phyloP scores from a whole-genome alignment of 2,113 vertebrate species.

The Chionodraco myersi region DNA sequence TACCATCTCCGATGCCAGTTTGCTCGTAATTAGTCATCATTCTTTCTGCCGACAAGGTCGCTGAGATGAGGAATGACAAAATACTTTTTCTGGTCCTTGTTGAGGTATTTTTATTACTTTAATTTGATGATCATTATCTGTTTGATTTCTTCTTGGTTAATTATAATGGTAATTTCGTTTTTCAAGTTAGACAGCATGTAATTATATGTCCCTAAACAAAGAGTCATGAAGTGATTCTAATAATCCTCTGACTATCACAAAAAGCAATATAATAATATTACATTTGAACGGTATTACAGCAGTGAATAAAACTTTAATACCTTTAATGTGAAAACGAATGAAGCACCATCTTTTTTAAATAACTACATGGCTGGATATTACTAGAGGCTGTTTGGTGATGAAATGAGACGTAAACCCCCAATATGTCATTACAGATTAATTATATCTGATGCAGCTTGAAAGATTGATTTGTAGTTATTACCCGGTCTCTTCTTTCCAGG shows the following conservation, averaged over 20 bases:
- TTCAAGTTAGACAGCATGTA: not conserved
- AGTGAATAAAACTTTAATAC: not conserved
- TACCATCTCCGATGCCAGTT: conserved; percentile 21
- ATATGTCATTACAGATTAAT: not conserved
- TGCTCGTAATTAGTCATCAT: conserved; percentile 42
- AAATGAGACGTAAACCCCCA: no score
- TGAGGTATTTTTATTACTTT: conserved; percentile 25
- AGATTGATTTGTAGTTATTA: not conserved
- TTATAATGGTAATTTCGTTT: not conserved
- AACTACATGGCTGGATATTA: not conserved
- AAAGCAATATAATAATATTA: not conserved
- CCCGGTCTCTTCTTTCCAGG: not conserved
- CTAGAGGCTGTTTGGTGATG: not conserved
- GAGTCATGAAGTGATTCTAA: not conserved
- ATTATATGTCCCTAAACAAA: not conserved
- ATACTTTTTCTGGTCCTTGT: not conserved
- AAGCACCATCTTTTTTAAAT: not conserved
- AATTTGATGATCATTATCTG: not conserved
- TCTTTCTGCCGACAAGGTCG: conserved; percentile 19
- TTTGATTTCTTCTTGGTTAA: conserved; percentile 2
- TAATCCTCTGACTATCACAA: not conserved
- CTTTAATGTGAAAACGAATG: not conserved
- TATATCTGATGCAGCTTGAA: not conserved
- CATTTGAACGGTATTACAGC: not conserved
- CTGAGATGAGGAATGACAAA: not conserved